Evolutionary conservation across 2,888 invertebrate species (phyloP).

Genomic region (Polyommatus iphigenia): DNA sequence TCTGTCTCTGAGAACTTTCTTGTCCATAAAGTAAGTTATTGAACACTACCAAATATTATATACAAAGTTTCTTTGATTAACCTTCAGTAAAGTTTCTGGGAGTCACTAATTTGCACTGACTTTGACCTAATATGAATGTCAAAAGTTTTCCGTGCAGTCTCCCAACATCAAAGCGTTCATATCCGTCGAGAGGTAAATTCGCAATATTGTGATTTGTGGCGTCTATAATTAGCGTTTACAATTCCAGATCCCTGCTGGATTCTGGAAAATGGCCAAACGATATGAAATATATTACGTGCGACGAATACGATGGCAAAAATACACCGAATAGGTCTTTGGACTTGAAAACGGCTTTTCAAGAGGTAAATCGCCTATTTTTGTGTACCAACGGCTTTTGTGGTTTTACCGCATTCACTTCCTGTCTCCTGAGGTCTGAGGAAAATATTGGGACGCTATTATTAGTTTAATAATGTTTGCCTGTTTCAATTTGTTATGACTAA

Average conservation of each 20-base stretch:
- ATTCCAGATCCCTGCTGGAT: slow-evolving; percentile 84
- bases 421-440: slow-evolving; percentile 1
- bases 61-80: neutral
- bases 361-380: slow-evolving; percentile 34
- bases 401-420: slow-evolving; percentile 7
- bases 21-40: slow-evolving; percentile 83
- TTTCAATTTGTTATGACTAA: neutral
- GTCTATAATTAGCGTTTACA: slow-evolving; percentile 50
- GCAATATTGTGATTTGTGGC: slow-evolving; percentile 2
- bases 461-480: neutral
- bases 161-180: neutral
- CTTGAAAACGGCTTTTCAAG: slow-evolving; percentile 82
- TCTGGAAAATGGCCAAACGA: slow-evolving; percentile 87
- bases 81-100: neutral
- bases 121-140: slow-evolving; percentile 22
- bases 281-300: slow-evolving; percentile 87
- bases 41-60: neutral
- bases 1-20: slow-evolving; percentile 85
- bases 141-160: slow-evolving; percentile 14
- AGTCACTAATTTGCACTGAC: neutral
- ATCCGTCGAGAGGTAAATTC: neutral
- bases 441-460: neutral
- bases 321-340: slow-evolving; percentile 87
- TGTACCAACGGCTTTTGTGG: neutral
- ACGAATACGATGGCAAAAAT: slow-evolving; percentile 88